Conservation (phyloP, 1,140 invertebrate genomes). For the Scaptomyza hsui region DNA sequence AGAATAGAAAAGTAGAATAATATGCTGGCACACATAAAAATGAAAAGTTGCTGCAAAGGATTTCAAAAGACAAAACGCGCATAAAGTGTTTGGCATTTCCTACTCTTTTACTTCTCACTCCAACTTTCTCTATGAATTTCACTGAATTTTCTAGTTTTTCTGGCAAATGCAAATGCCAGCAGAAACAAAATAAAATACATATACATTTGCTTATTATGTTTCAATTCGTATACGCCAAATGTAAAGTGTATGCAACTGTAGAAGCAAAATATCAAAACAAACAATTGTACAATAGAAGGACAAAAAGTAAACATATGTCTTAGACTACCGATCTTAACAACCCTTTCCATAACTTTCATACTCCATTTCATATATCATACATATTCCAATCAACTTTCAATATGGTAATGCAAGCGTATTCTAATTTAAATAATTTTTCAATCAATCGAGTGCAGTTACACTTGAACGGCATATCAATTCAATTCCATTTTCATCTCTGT, state of each 20-base stretch:
- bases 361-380: neutral
- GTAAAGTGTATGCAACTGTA: neutral
- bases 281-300: slow-evolving; percentile 6
- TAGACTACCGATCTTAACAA: no score
- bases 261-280: slow-evolving; percentile 27
- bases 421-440: slow-evolving; percentile 18
- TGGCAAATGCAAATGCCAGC: slow-evolving; percentile 17
- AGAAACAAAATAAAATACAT: slow-evolving; percentile 48
- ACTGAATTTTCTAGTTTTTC: neutral
- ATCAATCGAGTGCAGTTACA: slow-evolving; percentile 2
- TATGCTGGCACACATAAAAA: slow-evolving; percentile 47
- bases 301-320: no score
- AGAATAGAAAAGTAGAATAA: slow-evolving; percentile 13
- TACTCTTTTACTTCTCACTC: neutral
- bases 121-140: neutral
- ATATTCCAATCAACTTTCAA: slow-evolving; percentile 10
- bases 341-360: no score
- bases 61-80: slow-evolving; percentile 50
- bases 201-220: slow-evolving; percentile 42
- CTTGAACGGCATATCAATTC: neutral
- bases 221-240: slow-evolving; percentile 35
- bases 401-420: slow-evolving; percentile 9
- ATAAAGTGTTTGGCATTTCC: slow-evolving; percentile 41
- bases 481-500: slow-evolving; percentile 16
- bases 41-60: slow-evolving; percentile 54